phyloP scores from a whole-genome alignment of 2,113 vertebrate species.

The Rhinichthys klamathensis region DNA sequence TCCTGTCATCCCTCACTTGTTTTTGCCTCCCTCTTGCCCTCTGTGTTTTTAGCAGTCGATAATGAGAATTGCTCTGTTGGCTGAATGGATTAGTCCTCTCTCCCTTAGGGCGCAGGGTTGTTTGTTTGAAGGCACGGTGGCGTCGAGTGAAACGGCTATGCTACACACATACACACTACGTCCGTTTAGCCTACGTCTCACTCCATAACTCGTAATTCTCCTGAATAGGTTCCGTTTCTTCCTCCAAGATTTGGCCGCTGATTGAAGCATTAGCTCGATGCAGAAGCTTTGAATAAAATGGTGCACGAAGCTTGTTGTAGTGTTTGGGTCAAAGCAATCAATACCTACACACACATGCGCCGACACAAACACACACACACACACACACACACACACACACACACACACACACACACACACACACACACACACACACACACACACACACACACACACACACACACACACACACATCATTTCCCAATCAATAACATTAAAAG shows the following conservation, averaged over 20 bases:
- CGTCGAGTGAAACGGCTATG: conserved; percentile 75
- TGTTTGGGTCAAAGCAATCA: conserved; percentile 44
- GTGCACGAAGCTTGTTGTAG: conserved; percentile 34
- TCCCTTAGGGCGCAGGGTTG: conserved; percentile 68
- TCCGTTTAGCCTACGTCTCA: neutral
- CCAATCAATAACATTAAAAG: conserved; percentile 56
- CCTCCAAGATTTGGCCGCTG: conserved; percentile 2
- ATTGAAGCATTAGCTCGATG: neutral
- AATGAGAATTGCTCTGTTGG: conserved; percentile 81
- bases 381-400: conserved; percentile 50
- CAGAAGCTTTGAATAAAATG: conserved; percentile 22
- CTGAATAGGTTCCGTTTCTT: neutral
- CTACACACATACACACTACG: neutral
- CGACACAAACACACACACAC: conserved; percentile 47
- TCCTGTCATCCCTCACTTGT: conserved; percentile 12
- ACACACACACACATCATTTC: conserved; percentile 48
- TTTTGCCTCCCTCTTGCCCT: conserved; percentile 12
- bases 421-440: conserved; percentile 53
- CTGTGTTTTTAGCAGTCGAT: conserved; percentile 74
- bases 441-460: conserved; percentile 49
- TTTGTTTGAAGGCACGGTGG: conserved; percentile 76
- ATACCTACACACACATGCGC: conserved; percentile 43
- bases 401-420: conserved; percentile 49
- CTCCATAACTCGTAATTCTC: neutral
- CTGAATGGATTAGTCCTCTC: conserved; percentile 78